Evolutionary conservation across 2,888 invertebrate species (phyloP), one percentile per base, ranked within the genome.

Genomic region (Uropetala carovei): DNA sequence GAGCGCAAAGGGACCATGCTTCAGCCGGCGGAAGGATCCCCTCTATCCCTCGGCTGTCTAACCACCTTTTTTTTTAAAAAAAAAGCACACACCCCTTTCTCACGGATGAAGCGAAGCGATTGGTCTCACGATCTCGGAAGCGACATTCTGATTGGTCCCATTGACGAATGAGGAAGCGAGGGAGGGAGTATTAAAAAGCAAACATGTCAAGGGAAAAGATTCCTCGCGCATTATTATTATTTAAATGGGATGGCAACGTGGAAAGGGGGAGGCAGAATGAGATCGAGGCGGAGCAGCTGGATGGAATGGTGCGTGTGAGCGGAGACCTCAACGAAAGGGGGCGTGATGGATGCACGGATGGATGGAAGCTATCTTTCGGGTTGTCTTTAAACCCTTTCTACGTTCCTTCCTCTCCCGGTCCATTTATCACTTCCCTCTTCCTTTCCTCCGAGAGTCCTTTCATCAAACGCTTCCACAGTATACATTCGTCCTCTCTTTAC

Each of bases 131-230:
- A 64, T n/a, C 60, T 64, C 16, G 89, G 18, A 30, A 16, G 89
- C 14, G 64, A 89, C 64, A n/a, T 22, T n/a, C 18, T 43, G 89
- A 89, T 89, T 64, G 89, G 89, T 43, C 43, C 64, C 64, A 0
- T 22, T 13, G 75, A 27, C 22, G 75, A 27, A 27, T 13, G 22
- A 14, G 27, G 22, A 27, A 13, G 4, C 27, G 22, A 18, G 22
- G 75, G 43, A 43, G 22, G 27, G 75, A 75, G 75, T 75, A 22
- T 75, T 27, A 75, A 75, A 75, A 75, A 75, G 75, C 75, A 75
- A 75, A 75, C 27, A 75, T 75, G 75, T 75, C 75, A 75, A 75
- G 22, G 75, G 75, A 75, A 75, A 75, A 22, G 75, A 75, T 75
- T 27, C 22, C 75, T 75, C 75, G 22, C 75, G 75, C 75, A 27